Evolutionary conservation across 2,113 vertebrate species (phyloP), one percentile per base, ranked within the genome.

Genomic region (Erythrolamprus reginae): DNA sequence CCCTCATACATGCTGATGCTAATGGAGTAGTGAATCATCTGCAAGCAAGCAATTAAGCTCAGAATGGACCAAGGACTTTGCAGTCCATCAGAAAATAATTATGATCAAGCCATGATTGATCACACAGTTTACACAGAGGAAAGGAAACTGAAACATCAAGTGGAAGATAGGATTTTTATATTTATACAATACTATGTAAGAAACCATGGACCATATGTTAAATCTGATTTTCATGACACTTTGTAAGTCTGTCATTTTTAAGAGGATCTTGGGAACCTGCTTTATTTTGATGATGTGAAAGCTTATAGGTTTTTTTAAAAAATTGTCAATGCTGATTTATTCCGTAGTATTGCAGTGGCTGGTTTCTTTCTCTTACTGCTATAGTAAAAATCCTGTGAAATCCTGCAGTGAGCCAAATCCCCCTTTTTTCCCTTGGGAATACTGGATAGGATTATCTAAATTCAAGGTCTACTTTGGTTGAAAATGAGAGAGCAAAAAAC

Each of bases 161-260:
- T 55, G 19, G 83, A 56, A 53, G 7, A 23, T 0, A 3, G 5
- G 4, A n/a, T 0, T 3, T 88, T 10, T 52, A 21, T 90, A 6
- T 88, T 82, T 4, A 77, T n/a, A 15, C 47, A 70, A 26, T 91
- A 4, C 53, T 91, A 84, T 89, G 93, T 33, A 77, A n/a, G 94
- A 28, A 17, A 91, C 91, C 88, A 51, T 86, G 92, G 47, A 4
- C 0, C 51, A 58, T 24, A 91, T n/a, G 88, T 94, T 94, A 93
- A 94, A 38, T 8, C 4, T 91, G 17, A 51, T 93, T 91, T 93
- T 92, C 50, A 82, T 91, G 10, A 90, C n/a, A 82, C 90, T 94
- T 94, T 94, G 61, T 65, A 58, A 87, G 45, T 28, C 48, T 90
- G n/a, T 52, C 86, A 21, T 50, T 28, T 92, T 94, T 84, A 91